Evolutionary conservation across 1,140 invertebrate species (phyloP).

Genomic region (Sycophila sp.): DNA sequence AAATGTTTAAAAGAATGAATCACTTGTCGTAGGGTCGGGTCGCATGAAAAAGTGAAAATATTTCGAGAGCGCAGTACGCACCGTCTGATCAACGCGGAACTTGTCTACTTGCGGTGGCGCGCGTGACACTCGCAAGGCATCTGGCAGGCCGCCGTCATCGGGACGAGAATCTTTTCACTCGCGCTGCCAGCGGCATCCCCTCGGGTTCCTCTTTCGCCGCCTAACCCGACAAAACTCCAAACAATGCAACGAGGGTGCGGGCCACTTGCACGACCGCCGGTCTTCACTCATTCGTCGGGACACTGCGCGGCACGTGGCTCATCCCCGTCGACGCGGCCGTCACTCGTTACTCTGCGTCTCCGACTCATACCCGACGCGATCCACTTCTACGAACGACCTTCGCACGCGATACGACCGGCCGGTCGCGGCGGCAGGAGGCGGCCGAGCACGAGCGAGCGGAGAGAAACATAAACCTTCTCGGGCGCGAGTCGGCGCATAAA

Average conservation of each 20-base stretch:
- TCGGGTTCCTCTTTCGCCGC: neutral
- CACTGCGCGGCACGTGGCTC: slow-evolving; percentile 32
- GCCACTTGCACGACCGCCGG: no score
- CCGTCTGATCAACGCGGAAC: slow-evolving; percentile 29
- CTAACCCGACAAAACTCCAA: no score
- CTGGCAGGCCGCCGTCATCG: slow-evolving; percentile 36
- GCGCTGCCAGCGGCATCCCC: neutral
- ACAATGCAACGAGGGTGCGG: no score
- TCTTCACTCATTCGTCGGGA: slow-evolving; percentile 10
- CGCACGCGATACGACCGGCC: no score
- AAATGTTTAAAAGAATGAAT: neutral
- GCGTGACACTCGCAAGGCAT: slow-evolving; percentile 5
- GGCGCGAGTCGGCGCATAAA: slow-evolving; percentile 64
- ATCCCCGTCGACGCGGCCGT: neutral
- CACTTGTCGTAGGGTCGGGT: no score
- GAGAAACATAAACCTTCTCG: slow-evolving; percentile 58
- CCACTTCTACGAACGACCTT: neutral
- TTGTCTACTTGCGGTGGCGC: slow-evolving; percentile 30
- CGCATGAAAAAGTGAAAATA: neutral
- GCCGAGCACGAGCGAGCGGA: slow-evolving; percentile 36
- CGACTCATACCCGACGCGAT: neutral
- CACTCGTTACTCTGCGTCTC: neutral
- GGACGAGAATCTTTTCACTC: neutral
- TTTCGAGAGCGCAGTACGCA: neutral
- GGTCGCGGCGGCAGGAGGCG: no score